Evolutionary conservation across 2,888 invertebrate species (phyloP), one percentile per base, ranked within the genome.

Genomic region (Leuctra nigra): DNA sequence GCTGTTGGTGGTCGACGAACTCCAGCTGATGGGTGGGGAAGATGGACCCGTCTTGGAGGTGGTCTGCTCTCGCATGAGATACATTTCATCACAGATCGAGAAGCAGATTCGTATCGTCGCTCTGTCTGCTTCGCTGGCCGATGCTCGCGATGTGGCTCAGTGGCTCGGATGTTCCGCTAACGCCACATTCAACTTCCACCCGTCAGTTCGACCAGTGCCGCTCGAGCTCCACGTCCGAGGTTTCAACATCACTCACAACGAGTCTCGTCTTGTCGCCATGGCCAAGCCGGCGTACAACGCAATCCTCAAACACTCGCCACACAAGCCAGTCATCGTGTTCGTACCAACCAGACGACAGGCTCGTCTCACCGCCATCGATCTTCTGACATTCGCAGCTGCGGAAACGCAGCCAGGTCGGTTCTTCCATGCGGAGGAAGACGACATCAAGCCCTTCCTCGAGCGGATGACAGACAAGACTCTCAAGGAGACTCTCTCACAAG

Each of bases 161-260:
- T 98, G 98, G 98, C 76, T 98, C 41, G 97, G 97, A 18, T 96
- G 96, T 68, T 88, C 87, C 65, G 83, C 94, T 2, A 91, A 93
- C 65, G 86, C 89, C 23, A 91, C 94, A 1, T 99, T 98, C 75
- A 99, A 99, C 77, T 99, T 99, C 75, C 97, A 98, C 69, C 98
- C 99, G 0, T 95, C 93, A 68, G 97, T 98, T 2, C 78, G 99
- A 1, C 99, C 98, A 0, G 79, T 96, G 36, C 96, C 96, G 0
- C 74, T 99, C 18, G 97, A 99, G 69, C 75, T 99, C 46, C 97
- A 98, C 68, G 94, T 99, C 56, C 92, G 79, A 33, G 61, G 61
- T 14, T 91, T 96, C 73, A 99, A 97, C 76, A 90, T 98, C 39
- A 95, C 96, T 0, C 99, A 99, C 76, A 97, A 96, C 68, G 92